phyloP scores from a whole-genome alignment of 2,888 invertebrate genomes.

The Dione vanillae region DNA sequence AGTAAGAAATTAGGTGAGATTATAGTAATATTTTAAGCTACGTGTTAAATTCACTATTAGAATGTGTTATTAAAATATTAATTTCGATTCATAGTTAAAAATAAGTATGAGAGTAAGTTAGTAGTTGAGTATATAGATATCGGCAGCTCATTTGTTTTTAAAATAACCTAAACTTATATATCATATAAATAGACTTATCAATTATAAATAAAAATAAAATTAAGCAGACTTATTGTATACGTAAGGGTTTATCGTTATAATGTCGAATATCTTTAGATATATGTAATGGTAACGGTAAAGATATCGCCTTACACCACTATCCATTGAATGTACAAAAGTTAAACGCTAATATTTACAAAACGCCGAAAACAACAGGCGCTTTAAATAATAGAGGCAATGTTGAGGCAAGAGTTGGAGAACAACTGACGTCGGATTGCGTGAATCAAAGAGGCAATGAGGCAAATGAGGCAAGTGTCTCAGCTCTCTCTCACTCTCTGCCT shows the following conservation, averaged over 20 bases:
- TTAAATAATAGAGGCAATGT: conserved; percentile 6
- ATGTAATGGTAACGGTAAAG: conserved; percentile 41
- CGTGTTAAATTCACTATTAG: conserved; percentile 4
- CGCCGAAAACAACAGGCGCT: conserved; percentile 1
- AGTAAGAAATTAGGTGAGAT: conserved; percentile 11
- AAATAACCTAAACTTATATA: background rate
- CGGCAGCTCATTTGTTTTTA: conserved; percentile 18
- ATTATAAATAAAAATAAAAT: conserved; percentile 8
- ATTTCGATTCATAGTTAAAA: conserved; percentile 10
- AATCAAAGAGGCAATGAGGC: too few species aligned
- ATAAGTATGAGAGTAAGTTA: background rate
- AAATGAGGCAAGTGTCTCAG: too few species aligned
- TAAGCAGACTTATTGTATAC: conserved; percentile 27
- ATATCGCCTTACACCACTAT: conserved; percentile 41
- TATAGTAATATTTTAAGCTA: conserved; percentile 12
- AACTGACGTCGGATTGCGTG: background rate
- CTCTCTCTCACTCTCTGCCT: too few species aligned
- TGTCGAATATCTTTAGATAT: conserved; percentile 33
- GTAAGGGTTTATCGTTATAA: conserved; percentile 35
- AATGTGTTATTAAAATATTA: conserved; percentile 19
- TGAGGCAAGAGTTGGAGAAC: conserved; percentile 31
- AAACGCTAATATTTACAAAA: conserved; percentile 35
- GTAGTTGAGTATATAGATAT: conserved; percentile 7
- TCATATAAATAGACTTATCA: conserved; percentile 3
- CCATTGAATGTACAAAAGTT: conserved; percentile 38